Conservation (phyloP, 2,888 invertebrate genomes). For the Blastobasis lacticolella region DNA sequence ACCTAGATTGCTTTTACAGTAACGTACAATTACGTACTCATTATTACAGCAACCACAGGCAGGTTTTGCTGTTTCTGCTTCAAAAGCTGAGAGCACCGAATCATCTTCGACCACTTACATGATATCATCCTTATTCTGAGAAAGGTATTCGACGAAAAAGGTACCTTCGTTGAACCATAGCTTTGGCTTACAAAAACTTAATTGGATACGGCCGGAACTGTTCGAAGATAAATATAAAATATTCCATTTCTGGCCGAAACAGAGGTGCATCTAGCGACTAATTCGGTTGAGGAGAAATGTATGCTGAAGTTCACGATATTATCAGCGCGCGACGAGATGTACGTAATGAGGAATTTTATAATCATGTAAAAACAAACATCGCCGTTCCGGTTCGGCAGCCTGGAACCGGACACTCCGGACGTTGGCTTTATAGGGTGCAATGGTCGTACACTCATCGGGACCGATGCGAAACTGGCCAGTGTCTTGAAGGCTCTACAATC, state of each 20-base stretch:
- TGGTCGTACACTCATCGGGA: neutral
- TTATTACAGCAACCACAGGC: no score
- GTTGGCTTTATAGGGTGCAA: constrained; percentile 37
- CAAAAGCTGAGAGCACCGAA: no score
- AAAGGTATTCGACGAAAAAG: constrained; percentile 18
- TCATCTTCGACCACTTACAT: constrained; percentile 8
- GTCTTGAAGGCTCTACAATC: no score
- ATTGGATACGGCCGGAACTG: constrained; percentile 21
- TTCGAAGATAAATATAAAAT: no score
- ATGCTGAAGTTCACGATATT: no score
- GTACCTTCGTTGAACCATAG: constrained; percentile 8
- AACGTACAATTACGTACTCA: no score
- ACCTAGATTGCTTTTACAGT: no score
- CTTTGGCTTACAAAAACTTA: constrained; percentile 22
- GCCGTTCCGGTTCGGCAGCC: constrained; percentile 39
- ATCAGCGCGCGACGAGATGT: constrained; percentile 7
- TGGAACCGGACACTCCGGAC: constrained; percentile 57
- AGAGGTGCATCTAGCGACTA: no score
- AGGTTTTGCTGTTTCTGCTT: no score
- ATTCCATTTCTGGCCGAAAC: no score
- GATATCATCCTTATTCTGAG: constrained; percentile 35
- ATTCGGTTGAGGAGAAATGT: no score
- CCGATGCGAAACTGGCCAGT: no score
- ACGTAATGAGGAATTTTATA: constrained; percentile 52
- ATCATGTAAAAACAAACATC: constrained; percentile 64